Evolutionary conservation across 2,888 invertebrate genomes (phyloP).

Genomic region (Spodoptera exigua): DNA sequence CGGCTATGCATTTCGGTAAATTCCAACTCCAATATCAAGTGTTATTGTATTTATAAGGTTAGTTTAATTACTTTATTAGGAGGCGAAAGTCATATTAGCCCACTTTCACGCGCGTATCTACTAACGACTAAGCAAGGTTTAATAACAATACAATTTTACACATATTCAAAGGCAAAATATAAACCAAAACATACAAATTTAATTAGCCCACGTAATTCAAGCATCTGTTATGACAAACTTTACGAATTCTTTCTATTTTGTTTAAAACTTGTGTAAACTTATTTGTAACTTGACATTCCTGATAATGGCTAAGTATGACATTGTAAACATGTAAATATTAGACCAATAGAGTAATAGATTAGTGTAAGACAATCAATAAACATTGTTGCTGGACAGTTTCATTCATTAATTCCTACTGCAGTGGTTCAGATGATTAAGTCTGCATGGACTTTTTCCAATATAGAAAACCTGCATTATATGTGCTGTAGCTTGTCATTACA

Average conservation of each 20-base stretch:
- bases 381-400: too few relatives aligned
- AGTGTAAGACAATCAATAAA: too few relatives aligned
- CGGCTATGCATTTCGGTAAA: constrained; percentile 27
- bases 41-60: constrained; percentile 2
- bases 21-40: constrained; percentile 3
- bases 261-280: constrained; percentile 11
- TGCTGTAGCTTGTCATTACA: too few relatives aligned
- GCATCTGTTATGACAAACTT: neutral
- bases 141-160: constrained; percentile 38
- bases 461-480: too few relatives aligned
- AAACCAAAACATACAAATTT: constrained; percentile 2
- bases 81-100: constrained; percentile 62
- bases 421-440: too few relatives aligned
- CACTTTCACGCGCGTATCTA: constrained; percentile 63
- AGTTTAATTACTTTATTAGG: constrained; percentile 14
- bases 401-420: too few relatives aligned
- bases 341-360: too few relatives aligned
- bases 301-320: neutral
- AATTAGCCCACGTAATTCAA: neutral
- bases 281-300: constrained; percentile 2
- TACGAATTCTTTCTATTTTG: constrained; percentile 3
- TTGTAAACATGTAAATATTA: neutral
- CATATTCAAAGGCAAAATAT: constrained; percentile 10
- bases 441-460: too few relatives aligned
- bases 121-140: constrained; percentile 19